Conservation (phyloP, 2,797 vertebrate genomes). For the Anguilla anguilla region DNA sequence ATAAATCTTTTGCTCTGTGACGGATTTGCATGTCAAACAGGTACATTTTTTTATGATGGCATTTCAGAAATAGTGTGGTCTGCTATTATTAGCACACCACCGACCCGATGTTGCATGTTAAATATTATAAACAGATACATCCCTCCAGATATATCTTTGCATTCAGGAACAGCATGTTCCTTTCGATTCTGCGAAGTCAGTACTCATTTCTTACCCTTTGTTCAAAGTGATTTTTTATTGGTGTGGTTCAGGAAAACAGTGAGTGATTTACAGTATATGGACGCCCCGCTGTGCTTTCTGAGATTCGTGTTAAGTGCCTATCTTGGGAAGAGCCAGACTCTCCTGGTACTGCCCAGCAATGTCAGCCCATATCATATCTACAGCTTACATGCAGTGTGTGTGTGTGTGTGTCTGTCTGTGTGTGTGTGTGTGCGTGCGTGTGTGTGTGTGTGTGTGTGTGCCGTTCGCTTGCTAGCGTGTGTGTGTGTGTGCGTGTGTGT, state of each 20-base stretch:
- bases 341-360: neutral
- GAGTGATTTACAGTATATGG: slow-evolving; percentile 4
- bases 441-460: neutral
- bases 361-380: neutral
- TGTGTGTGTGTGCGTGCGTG: neutral
- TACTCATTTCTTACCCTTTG: neutral
- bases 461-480: too few relatives aligned
- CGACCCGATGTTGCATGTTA: neutral
- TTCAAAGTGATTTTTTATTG: neutral
- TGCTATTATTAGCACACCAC: slow-evolving; percentile 3
- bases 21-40: neutral
- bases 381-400: neutral
- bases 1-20: slow-evolving; percentile 15
- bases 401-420: neutral
- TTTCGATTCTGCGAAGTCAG: neutral
- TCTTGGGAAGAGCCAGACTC: neutral
- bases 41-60: slow-evolving; percentile 23
- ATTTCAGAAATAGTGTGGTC: neutral
- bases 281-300: neutral
- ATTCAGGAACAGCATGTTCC: neutral
- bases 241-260: neutral
- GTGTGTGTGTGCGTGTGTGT: neutral
- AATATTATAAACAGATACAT: neutral
- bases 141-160: neutral
- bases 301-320: slow-evolving; percentile 5